phyloP scores from a whole-genome alignment of 1,140 invertebrate genomes.

The Harlomillsia oculata region DNA sequence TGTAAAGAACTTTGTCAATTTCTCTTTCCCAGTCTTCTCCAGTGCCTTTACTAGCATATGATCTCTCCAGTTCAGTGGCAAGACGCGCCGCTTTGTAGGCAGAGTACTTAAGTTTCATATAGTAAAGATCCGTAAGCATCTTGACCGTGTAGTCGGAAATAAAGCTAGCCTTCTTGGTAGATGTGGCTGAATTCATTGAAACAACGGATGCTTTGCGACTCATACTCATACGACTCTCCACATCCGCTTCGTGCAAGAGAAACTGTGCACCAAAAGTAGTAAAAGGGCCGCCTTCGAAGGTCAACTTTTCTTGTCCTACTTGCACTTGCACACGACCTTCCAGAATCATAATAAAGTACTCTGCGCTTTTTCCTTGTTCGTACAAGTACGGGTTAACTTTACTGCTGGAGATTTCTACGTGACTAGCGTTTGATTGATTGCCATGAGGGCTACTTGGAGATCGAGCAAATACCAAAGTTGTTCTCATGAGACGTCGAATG shows the following conservation, averaged over 20 bases:
- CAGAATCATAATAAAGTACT: slow-evolving; percentile 48
- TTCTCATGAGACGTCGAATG: slow-evolving; percentile 19
- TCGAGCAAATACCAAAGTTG: slow-evolving; percentile 6
- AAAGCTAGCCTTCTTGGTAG: slow-evolving; percentile 14
- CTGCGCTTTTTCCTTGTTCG: slow-evolving; percentile 36
- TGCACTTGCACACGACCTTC: slow-evolving; percentile 45
- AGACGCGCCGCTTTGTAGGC: slow-evolving; percentile 14
- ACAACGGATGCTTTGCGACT: neutral
- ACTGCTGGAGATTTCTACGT: neutral
- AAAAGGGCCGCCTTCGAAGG: slow-evolving; percentile 51
- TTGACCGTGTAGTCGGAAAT: slow-evolving; percentile 25
- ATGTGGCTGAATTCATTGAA: neutral
- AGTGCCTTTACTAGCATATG: no score
- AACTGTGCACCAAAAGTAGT: slow-evolving; percentile 46
- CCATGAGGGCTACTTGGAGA: slow-evolving; percentile 1
- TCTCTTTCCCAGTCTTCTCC: no score
- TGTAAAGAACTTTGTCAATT: no score
- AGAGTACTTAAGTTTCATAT: slow-evolving; percentile 9
- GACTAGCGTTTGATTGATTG: neutral
- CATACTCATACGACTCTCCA: neutral
- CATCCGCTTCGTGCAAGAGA: slow-evolving; percentile 4
- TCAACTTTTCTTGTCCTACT: slow-evolving; percentile 42
- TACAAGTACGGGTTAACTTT: neutral
- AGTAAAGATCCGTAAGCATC: slow-evolving; percentile 12
- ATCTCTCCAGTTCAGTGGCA: slow-evolving; percentile 22